These are phyloP conservation scores for Sinocyclocheilus anshuiensis DNA, from an alignment of 2,113 vertebrate species.

Conservation along the genomic window DNA sequence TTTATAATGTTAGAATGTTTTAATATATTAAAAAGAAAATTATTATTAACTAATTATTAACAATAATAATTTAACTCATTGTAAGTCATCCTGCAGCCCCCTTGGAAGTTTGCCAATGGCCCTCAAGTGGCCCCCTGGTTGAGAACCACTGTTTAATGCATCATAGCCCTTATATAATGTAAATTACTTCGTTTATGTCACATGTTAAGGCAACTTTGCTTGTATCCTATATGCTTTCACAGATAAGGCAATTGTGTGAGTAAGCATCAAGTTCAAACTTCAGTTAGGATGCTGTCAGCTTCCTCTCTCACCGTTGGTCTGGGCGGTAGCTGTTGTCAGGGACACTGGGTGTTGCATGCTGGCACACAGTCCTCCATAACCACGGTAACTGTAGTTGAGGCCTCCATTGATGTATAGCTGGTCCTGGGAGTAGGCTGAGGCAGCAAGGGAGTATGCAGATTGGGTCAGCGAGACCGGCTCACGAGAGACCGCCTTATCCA, in stretches of 20 bases:
- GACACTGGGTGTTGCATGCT: conserved; percentile 87
- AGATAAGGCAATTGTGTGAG: not conserved
- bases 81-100: not conserved
- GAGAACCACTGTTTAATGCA: too few species aligned
- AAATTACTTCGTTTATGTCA: not conserved
- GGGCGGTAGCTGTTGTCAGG: conserved; percentile 83
- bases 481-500: conserved; percentile 87
- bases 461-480: conserved; percentile 86
- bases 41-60: not conserved
- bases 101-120: not conserved
- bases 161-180: too few species aligned
- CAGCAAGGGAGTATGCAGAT: conserved; percentile 90
- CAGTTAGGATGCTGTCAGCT: not conserved
- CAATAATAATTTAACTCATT: not conserved
- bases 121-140: not conserved
- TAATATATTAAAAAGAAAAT: not conserved
- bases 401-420: conserved; percentile 93
- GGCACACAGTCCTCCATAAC: conserved; percentile 84
- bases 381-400: conserved; percentile 92
- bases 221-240: not conserved
- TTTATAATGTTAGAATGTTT: not conserved
- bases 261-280: not conserved
- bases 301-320: conserved; percentile 87
- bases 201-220: not conserved
- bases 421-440: conserved; percentile 92